Evolutionary conservation across 2,888 invertebrate species (phyloP).

Genomic region (Strigamia transsilvanica): DNA sequence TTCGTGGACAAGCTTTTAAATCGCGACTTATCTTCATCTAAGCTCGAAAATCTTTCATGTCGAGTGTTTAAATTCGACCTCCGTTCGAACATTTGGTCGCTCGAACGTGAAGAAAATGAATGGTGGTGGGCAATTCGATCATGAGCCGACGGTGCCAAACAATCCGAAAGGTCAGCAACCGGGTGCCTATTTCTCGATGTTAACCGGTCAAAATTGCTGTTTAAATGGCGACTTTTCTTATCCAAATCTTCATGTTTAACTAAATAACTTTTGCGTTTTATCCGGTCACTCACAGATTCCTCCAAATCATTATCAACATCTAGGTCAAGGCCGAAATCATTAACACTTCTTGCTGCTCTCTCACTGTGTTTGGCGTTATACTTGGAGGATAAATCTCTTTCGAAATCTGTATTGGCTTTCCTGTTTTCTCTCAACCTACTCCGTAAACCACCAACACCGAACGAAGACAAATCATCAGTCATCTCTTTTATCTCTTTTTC

Average conservation of each 20-base stretch:
- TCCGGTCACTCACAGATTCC: neutral
- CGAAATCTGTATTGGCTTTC: neutral
- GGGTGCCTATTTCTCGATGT: neutral
- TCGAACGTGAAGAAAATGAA: neutral
- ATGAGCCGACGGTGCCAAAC: neutral
- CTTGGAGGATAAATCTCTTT: neutral
- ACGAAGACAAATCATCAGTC: neutral
- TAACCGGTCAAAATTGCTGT: neutral
- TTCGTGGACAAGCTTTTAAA: neutral
- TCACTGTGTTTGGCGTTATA: neutral
- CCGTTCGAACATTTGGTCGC: neutral
- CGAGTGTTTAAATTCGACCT: neutral
- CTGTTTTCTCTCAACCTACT: neutral
- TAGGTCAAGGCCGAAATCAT: neutral
- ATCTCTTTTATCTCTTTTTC: neutral
- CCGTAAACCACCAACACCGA: neutral
- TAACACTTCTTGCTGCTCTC: neutral
- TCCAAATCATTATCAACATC: constrained; percentile 16
- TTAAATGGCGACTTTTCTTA: neutral
- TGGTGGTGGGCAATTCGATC: neutral
- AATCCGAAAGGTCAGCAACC: neutral
- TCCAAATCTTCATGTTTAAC: neutral
- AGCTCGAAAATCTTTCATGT: neutral
- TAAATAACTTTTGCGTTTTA: neutral
- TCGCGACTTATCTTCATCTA: neutral